Evolutionary conservation across 2,113 vertebrate genomes (phyloP), one percentile per base, ranked within the genome.

Genomic region (Peromyscus maniculatus): DNA sequence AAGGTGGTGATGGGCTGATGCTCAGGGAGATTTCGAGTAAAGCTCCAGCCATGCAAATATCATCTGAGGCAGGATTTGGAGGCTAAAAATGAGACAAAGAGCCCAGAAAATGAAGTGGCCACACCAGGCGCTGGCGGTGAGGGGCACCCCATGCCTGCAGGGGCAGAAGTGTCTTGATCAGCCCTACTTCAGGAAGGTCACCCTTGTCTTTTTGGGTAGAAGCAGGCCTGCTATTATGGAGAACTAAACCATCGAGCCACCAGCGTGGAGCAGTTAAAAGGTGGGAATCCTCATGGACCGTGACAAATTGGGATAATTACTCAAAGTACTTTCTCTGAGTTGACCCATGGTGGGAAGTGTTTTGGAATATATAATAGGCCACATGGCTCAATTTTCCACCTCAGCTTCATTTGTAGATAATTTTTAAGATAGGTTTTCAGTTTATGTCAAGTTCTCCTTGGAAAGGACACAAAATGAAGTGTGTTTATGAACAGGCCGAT

Each of bases 301-400:
- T 57, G 75, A 86, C 91, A 55, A 49, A 96, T 59, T 57, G 93
- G 83, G 80, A 28, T 62, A 72, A 86, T 91, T 43, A 17, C 0
- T 39, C 33, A 74, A 21, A 39, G 33, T 31, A 43, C 83, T 87
- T 57, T 17, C 39, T 89, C 24, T 39, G 74, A 75, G 79, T n/a
- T 11, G 71, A 21, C 22, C 22, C n/a, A 1, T 57, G 5, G 39
- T 36, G 59, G 66, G 46, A 36, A 91, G 39, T 80, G 87, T 87
- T 96, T 93, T 55, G 87, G 93, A 95, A 89, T 82, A 89, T 33
- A 28, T 89, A 89, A 96, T 87, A 52, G 83, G 75, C 77, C 77
- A 80, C 64, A 91, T 82, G 90, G 33, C 74, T 79, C 94, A 64
- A 79, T 92, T 97, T 93, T 90, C 96, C 95, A 93, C 84, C 86